Base-by-base conservation (phyloP, 92 coral and sea anemone genomes). In the Metridium senile region DNA sequence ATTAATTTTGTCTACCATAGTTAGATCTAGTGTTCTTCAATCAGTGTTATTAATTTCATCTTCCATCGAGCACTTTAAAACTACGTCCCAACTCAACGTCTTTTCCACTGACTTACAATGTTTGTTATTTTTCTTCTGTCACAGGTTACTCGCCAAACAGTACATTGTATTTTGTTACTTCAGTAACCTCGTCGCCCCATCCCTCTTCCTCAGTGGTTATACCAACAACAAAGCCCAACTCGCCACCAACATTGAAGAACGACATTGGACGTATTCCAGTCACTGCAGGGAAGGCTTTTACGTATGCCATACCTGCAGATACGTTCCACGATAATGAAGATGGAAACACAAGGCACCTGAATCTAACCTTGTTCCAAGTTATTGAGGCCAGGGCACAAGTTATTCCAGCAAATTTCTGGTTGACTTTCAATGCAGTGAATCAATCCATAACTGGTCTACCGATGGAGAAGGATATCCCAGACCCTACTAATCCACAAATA, bases 291-390 rank as follows among this genome's bases (percentile, higher is more conserved):
- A 84, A 28, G 43, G 45, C 31, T 16, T 63, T 63, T 63, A 63
- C 43, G 4, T 63, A 63, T 39, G 10, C 3, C 6, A 20, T 63
- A 31, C 97, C 99, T 25, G 79, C 62, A 26, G 99, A 95, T 70
- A 85, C 94, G 25, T 95, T 95, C 54, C 89, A 92, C 78, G 99
- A 95, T 79, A 76, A 74, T 54, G 94, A 94, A 62, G 99, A 95
- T 66, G 82, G 70, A 6, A 77, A 86, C 86, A 95, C 99, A 0
- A 86, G 96, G 32, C 74, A 80, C 64, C 74, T 95, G 56, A 49
- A 76, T 0, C 85, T 95, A 72, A 70, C 89, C 7, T 63, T 90
- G 23, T 18, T 22, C 17, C 33, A 78, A 25, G 56, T 87, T 17
- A 47, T 69, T 56, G 82, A 63, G 19, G 71, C 43, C 16, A 53